Percentiles rank a stretch among this genome's conserved stretches.
These are phyloP conservation scores for Sebastes steindachneri DNA, from an alignment of 2,797 vertebrate genomes.

Conservation along the genomic window DNA sequence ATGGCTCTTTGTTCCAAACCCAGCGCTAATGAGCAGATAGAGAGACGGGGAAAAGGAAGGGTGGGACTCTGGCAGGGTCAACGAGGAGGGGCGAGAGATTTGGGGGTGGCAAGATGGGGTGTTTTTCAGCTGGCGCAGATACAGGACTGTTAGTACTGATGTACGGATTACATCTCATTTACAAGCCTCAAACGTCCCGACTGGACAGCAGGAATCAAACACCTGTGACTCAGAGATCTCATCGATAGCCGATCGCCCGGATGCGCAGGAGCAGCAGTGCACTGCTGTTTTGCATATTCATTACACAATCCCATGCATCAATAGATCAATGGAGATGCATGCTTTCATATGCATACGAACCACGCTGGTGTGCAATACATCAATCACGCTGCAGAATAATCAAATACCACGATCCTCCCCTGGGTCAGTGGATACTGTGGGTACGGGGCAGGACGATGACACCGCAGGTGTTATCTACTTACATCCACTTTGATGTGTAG, in stretches of 20 bases:
- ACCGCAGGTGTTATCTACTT: slow-evolving; percentile 54
- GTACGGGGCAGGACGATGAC: slow-evolving; percentile 44
- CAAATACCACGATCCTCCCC: slow-evolving; percentile 39
- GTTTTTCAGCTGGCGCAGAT: slow-evolving; percentile 62
- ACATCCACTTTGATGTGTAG: slow-evolving; percentile 50
- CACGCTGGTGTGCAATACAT: slow-evolving; percentile 39
- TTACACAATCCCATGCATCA: slow-evolving; percentile 50
- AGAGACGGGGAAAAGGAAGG: slow-evolving; percentile 74
- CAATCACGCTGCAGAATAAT: slow-evolving; percentile 66
- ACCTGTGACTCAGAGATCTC: slow-evolving; percentile 60
- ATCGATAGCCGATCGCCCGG: slow-evolving; percentile 29
- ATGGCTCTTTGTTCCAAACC: slow-evolving; percentile 83
- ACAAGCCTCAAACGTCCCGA: slow-evolving; percentile 45
- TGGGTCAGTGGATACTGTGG: slow-evolving; percentile 39
- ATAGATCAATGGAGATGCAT: slow-evolving; percentile 61
- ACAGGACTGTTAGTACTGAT: slow-evolving; percentile 54
- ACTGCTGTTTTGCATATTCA: slow-evolving; percentile 62
- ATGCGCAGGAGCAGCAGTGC: slow-evolving; percentile 1
- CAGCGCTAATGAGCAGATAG: slow-evolving; percentile 87
- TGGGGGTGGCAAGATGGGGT: slow-evolving; percentile 25
- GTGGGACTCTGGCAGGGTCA: slow-evolving; percentile 59
- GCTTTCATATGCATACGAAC: slow-evolving; percentile 62
- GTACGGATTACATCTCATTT: slow-evolving; percentile 65
- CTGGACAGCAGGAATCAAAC: slow-evolving; percentile 47
- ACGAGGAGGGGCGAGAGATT: slow-evolving; percentile 43